A percentile compares a stretch with the other conserved stretches of the same genome.
phyloP scores from a whole-genome alignment of 2,797 vertebrate species.

The Chromis chromis region DNA sequence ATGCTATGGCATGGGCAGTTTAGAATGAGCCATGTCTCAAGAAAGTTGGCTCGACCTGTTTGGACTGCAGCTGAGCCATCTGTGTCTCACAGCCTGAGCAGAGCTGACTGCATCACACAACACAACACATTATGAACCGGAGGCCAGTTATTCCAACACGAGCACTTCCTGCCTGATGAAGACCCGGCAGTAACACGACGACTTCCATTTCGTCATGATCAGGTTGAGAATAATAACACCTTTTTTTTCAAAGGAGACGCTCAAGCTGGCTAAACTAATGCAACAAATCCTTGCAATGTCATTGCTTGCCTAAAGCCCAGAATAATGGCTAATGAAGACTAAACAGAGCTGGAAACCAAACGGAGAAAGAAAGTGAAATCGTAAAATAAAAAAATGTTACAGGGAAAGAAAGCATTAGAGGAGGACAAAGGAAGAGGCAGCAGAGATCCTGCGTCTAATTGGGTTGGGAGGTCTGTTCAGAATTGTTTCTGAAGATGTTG shows the following conservation, averaged over 20 bases:
- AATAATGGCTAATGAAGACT: constrained; percentile 16
- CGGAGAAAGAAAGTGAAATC: neutral
- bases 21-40: constrained; percentile 53
- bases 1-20: constrained; percentile 34
- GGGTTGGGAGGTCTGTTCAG: constrained; percentile 58
- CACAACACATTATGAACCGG: constrained; percentile 41
- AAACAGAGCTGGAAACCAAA: constrained; percentile 11
- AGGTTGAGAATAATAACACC: constrained; percentile 6
- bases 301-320: constrained; percentile 17
- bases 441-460: constrained; percentile 62
- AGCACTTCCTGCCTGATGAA: constrained; percentile 51
- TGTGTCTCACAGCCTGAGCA: constrained; percentile 72
- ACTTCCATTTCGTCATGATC: constrained; percentile 8
- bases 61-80: constrained; percentile 73
- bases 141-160: constrained; percentile 45
- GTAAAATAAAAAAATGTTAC: neutral
- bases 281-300: constrained; percentile 8
- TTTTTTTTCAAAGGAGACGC: constrained; percentile 1
- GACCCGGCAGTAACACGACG: constrained; percentile 24
- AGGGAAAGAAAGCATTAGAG: constrained; percentile 6
- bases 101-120: constrained; percentile 42
- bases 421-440: constrained; percentile 25
- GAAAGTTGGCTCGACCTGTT: constrained; percentile 65
- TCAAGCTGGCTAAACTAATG: constrained; percentile 26
- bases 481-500: constrained; percentile 60